phyloP scores from a whole-genome alignment of 2,888 invertebrate genomes.

The Galerucella calmariensis region DNA sequence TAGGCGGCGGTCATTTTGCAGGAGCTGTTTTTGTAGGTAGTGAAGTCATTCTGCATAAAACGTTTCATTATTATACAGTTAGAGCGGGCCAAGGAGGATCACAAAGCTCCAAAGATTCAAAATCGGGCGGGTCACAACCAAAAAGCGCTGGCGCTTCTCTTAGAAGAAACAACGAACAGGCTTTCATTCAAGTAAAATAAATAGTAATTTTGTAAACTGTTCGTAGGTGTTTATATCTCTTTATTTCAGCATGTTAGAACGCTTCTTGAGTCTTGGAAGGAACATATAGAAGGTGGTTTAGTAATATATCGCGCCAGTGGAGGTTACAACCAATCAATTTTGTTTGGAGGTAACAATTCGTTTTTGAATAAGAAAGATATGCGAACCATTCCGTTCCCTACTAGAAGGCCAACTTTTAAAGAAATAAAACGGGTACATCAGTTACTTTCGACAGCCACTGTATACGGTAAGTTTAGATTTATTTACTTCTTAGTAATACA shows the following conservation, averaged over 20 bases:
- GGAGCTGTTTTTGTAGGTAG: constrained; percentile 74
- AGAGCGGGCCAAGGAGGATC: constrained; percentile 85
- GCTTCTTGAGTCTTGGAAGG: constrained; percentile 75
- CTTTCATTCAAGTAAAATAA: constrained; percentile 73
- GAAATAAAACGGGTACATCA: constrained; percentile 82
- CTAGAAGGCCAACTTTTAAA: constrained; percentile 81
- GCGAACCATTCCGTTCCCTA: constrained; percentile 82
- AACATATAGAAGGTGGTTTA: constrained; percentile 73
- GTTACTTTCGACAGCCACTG: constrained; percentile 73
- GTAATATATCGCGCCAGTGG: constrained; percentile 84
- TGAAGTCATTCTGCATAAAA: constrained; percentile 76
- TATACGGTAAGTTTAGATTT: constrained; percentile 70
- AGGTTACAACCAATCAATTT: constrained; percentile 74
- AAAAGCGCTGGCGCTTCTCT: constrained; percentile 86
- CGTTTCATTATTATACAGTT: constrained; percentile 86
- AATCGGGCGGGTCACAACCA: constrained; percentile 71
- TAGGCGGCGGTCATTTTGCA: constrained; percentile 87
- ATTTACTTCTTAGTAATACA: not conserved
- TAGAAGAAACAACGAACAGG: constrained; percentile 82
- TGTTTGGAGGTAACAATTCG: constrained; percentile 80
- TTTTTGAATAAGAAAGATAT: constrained; percentile 75
- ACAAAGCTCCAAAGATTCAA: constrained; percentile 75
- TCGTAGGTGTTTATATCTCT: not conserved
- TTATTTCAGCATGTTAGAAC: constrained; percentile 78
- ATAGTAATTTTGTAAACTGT: not conserved